phyloP scores from a whole-genome alignment of 1,140 invertebrate species.

The Cyphomyrmex costatus region DNA sequence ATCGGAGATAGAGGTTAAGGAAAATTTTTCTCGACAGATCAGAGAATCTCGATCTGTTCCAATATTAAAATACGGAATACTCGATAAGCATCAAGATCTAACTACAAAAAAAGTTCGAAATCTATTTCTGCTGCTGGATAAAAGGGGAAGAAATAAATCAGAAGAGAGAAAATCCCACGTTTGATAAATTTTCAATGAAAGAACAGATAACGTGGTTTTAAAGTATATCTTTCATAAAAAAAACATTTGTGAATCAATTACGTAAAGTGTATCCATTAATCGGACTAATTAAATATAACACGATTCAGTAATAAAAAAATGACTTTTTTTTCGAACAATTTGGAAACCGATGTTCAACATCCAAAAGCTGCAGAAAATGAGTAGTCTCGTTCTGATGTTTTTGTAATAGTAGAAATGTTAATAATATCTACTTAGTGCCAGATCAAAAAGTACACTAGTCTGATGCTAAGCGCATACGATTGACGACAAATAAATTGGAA shows the following conservation, averaged over 20 bases:
- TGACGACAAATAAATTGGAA: background rate
- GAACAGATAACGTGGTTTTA: background rate
- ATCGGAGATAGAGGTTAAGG: background rate
- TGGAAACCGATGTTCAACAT: too few relatives aligned
- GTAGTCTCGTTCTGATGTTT: too few relatives aligned
- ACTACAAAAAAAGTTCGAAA: constrained; percentile 9
- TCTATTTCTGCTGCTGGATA: background rate
- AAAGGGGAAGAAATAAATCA: background rate
- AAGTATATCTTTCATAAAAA: background rate
- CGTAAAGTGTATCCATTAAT: background rate
- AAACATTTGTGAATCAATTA: background rate
- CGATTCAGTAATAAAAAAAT: too few relatives aligned
- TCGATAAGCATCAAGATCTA: constrained; percentile 40
- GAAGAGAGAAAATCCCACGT: constrained; percentile 22
- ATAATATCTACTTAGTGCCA: background rate
- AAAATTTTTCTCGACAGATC: constrained; percentile 20
- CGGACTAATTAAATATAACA: constrained; percentile 2
- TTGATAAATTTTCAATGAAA: background rate
- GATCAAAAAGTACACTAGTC: background rate
- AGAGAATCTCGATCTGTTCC: constrained; percentile 31
- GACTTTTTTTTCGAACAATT: too few relatives aligned
- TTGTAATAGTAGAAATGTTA: background rate
- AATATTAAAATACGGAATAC: background rate
- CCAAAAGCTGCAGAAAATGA: too few relatives aligned
- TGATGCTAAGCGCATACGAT: background rate